Evolutionary conservation across 2,113 vertebrate genomes (phyloP), one percentile per base, ranked within the genome.

Genomic region (Callithrix jacchus): DNA sequence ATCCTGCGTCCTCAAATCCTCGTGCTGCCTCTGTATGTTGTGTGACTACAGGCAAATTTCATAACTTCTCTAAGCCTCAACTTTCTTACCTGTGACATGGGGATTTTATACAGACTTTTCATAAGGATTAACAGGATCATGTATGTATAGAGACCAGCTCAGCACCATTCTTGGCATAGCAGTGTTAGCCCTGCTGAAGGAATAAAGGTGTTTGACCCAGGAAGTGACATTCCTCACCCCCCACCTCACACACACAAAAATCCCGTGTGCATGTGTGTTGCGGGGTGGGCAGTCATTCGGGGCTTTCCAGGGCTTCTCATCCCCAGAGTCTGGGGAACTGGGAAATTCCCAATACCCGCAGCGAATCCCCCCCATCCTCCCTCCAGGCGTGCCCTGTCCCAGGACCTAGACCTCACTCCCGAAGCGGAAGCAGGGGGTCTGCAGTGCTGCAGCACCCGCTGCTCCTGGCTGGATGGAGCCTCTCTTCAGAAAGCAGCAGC

Each of bases 391-490:
- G 61, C 88, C 92, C 86, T 27, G 76, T 92, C 52, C 84, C 68
- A 52, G 42, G 0, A 21, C 42, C 42, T 14, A 45, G 2, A 7
- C 54, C 52, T 70, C 54, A 1, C 27, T 81, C 40, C 40, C 1
- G 20, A 58, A 81, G 73, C 66, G 3, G 25, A 58, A 85, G 73
- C 66, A 2, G 0, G 0, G 54, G 95, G 58, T 54, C 96, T 45
- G 96, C 96, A 93, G 47, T 74, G 91, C 94, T 83, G 88, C 89
- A 2, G 91, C 89, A 17, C 32, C 40, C 0, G 37, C 89, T 14
- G 79, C 83, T 82, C 82, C 35, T 0, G 2, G 56, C 64, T 7
- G 54, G 95, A 85, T 1, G 61, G 74, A 81, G 93, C 61, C 76
- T 61, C 47, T 61, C 73, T 54, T 56, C 9, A 35, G 91, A 71